Evolutionary conservation across 2,888 invertebrate species (phyloP).

Genomic region (Polymixis lichenea): DNA sequence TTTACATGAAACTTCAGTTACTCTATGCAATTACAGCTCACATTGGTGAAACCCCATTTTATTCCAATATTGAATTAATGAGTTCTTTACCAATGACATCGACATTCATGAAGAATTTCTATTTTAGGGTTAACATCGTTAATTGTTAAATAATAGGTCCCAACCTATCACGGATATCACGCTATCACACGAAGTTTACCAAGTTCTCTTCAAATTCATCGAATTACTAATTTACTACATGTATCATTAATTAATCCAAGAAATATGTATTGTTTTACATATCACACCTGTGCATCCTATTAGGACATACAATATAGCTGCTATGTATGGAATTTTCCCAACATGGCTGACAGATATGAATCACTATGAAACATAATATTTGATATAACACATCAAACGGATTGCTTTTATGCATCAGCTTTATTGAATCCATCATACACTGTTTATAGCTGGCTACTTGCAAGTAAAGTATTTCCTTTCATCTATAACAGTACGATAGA

Average conservation of each 20-base stretch:
- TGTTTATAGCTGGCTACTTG: constrained; percentile 49
- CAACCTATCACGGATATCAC: not conserved
- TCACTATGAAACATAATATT: constrained; percentile 57
- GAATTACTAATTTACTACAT: not conserved
- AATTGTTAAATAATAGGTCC: not conserved
- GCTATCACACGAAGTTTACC: not conserved
- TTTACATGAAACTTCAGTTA: not conserved
- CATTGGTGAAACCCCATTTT: not conserved
- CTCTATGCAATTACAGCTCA: not conserved
- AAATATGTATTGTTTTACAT: constrained; percentile 26
- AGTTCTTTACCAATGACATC: not conserved
- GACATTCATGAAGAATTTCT: not conserved
- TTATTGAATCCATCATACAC: constrained; percentile 54
- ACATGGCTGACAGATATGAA: constrained; percentile 35
- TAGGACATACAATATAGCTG: constrained; percentile 15
- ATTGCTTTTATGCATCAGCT: constrained; percentile 45
- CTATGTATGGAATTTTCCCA: constrained; percentile 32
- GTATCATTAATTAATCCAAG: constrained; percentile 2
- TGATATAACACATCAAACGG: constrained; percentile 51
- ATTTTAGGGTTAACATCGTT: not conserved
- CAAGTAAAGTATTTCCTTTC: constrained; percentile 49
- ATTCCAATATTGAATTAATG: not conserved
- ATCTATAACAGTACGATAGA: constrained; percentile 42
- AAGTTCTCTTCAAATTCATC: constrained; percentile 9
- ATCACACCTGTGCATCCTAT: constrained; percentile 49